phyloP scores from a whole-genome alignment of 2,888 invertebrate genomes.

The Brachycybe producta region DNA sequence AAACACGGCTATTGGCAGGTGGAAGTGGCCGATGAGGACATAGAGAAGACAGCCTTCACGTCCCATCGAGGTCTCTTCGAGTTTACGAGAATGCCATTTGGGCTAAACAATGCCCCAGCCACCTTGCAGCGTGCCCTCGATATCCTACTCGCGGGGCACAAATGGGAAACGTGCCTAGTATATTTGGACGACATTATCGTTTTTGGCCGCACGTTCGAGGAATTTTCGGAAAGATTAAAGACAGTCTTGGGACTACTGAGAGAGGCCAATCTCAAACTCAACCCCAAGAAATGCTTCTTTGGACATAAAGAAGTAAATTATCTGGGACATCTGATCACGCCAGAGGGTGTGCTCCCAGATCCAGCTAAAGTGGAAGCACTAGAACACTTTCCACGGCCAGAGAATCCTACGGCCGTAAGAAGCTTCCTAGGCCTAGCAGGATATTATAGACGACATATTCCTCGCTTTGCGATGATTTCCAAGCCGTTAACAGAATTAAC shows the following conservation, averaged over 20 bases:
- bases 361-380: not conserved
- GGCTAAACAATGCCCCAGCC: constrained; percentile 3
- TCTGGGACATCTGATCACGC: not conserved
- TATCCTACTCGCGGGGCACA: constrained; percentile 21
- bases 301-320: not conserved
- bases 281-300: not conserved
- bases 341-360: not conserved
- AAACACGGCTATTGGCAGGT: too few species aligned
- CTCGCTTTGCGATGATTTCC: not conserved
- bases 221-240: not conserved
- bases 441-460: not conserved
- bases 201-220: not conserved
- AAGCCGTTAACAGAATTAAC: constrained; percentile 4
- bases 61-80: too few species aligned
- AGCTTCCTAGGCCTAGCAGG: constrained; percentile 6
- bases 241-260: not conserved
- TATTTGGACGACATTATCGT: constrained; percentile 6
- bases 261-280: not conserved
- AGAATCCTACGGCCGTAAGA: not conserved
- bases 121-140: constrained; percentile 8
- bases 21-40: too few species aligned
- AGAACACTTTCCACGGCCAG: not conserved
- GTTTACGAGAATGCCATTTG: constrained; percentile 1
- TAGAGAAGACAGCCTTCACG: too few species aligned
- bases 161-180: not conserved